Evolutionary conservation across 2,797 vertebrate species (phyloP), one percentile per base, ranked within the genome.

Genomic region (Lindbergichthys nudifrons): DNA sequence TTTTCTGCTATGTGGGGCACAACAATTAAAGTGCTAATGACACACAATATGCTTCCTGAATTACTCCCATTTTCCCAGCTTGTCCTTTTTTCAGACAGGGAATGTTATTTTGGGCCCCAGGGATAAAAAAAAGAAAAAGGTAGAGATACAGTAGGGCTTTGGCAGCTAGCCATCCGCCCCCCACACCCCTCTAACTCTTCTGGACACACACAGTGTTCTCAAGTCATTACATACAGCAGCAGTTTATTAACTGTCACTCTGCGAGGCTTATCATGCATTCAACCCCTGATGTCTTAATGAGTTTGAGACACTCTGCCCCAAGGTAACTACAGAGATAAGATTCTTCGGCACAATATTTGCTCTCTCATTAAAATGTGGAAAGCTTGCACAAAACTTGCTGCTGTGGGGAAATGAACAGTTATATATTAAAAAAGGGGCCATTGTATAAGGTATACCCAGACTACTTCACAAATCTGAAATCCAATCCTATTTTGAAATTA

Each of bases 211-310:
- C 39, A n/a, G 8, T 60, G 10, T 60, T 54, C 68, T 23, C 46
- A 60, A 65, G 65, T 73, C 75, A 81, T 84, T 79, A 78, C 65
- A 77, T 65, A 56, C 59, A 9, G 36, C 75, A 47, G 53, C 46
- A 32, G 56, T 70, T 72, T 65, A 79, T 72, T 65, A 79, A 58
- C 75, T 85, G 87, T 79, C 79, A 75, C 46, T 77, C 65, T 70
- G 30, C 47, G 59, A 56, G 19, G 57, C 78, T 88, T 85, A 81
- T 84, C 81, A 79, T 42, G 19, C 53, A 78, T 73, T 52, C 47
- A 67, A 9, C 60, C n/a, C 23, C 18, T 63, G 64, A 73, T 14
- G 12, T 81, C 78, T 80, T 87, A 80, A 89, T 90, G 84, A 87
- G 64, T 89, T 75, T 76, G 70, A 77, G 77, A n/a, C 53, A 60